These are phyloP conservation scores for Aurelia sp. DNA, from an alignment of 30 jellyfish, hydroid and myxozoan genomes.

Conservation along the genomic window DNA sequence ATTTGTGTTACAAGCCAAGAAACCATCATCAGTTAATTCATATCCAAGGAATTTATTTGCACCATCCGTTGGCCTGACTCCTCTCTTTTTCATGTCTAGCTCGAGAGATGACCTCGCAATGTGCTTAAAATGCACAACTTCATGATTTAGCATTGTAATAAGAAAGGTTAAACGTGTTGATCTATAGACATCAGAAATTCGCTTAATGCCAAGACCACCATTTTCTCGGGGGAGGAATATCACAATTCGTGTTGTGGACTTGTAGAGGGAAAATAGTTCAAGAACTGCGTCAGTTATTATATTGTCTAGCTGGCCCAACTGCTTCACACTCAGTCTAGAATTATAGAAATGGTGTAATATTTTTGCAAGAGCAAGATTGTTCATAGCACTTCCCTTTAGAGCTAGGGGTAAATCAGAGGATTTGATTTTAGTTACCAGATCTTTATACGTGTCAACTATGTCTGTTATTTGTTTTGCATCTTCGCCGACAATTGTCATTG, in stretches of 20 bases:
- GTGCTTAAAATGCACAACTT: too few species aligned
- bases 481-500: conserved; percentile 1
- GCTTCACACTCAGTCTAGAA: conserved; percentile 26
- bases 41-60: conserved; percentile 16
- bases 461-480: conserved; percentile 35
- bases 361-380: conserved; percentile 62
- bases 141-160: too few species aligned
- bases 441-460: conserved; percentile 24
- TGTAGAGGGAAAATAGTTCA: too few species aligned
- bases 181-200: conserved; percentile 26
- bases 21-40: conserved; percentile 12
- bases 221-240: conserved; percentile 23
- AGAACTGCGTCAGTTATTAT: too few species aligned
- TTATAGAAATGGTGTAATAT: conserved; percentile 44
- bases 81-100: conserved; percentile 47
- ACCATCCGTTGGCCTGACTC: conserved; percentile 26
- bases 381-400: conserved; percentile 41
- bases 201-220: conserved; percentile 24
- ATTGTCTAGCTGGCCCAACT: neutral
- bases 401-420: neutral
- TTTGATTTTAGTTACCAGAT: conserved; percentile 5
- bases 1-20: too few species aligned
- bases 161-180: too few species aligned
- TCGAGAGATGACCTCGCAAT: neutral
- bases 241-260: neutral